Evolutionary conservation across 2,888 invertebrate genomes (phyloP).

Genomic region (Luffia ferchaultella): DNA sequence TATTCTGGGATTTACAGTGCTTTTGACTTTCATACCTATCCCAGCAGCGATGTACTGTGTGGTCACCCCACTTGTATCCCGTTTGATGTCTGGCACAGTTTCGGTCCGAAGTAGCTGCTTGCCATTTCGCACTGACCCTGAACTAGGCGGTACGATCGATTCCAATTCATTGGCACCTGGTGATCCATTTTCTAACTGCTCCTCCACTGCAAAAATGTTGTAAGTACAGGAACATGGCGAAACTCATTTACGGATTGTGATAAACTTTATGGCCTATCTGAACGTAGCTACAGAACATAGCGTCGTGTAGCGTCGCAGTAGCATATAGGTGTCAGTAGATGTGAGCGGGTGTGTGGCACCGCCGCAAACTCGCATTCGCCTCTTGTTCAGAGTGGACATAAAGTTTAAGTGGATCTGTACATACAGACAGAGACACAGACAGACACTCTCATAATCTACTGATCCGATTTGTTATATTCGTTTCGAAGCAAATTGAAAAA

Average conservation of each 20-base stretch:
- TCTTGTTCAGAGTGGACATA: too few species aligned
- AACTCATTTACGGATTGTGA: too few species aligned
- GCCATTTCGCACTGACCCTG: slow-evolving; percentile 1
- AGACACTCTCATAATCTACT: too few species aligned
- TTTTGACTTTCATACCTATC: slow-evolving; percentile 50
- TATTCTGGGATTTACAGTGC: too few species aligned
- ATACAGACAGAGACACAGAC: too few species aligned
- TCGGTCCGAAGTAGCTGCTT: slow-evolving; percentile 40
- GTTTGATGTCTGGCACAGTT: slow-evolving; percentile 52
- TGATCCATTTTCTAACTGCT: background rate
- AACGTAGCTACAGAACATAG: slow-evolving; percentile 1
- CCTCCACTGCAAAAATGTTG: slow-evolving; percentile 6
- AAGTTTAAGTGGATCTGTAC: too few species aligned
- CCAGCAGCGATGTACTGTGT: slow-evolving; percentile 56
- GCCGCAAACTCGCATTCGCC: too few species aligned
- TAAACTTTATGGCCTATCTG: too few species aligned
- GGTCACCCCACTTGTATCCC: slow-evolving; percentile 52
- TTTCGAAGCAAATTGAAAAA: too few species aligned
- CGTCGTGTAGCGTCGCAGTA: background rate
- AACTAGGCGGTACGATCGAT: background rate
- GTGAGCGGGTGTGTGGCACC: too few species aligned
- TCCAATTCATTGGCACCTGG: background rate
- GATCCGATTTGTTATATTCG: too few species aligned
- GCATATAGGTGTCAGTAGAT: background rate
- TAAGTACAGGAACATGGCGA: background rate